phyloP scores from a whole-genome alignment of 2,113 vertebrate genomes.

The Etheostoma cragini region DNA sequence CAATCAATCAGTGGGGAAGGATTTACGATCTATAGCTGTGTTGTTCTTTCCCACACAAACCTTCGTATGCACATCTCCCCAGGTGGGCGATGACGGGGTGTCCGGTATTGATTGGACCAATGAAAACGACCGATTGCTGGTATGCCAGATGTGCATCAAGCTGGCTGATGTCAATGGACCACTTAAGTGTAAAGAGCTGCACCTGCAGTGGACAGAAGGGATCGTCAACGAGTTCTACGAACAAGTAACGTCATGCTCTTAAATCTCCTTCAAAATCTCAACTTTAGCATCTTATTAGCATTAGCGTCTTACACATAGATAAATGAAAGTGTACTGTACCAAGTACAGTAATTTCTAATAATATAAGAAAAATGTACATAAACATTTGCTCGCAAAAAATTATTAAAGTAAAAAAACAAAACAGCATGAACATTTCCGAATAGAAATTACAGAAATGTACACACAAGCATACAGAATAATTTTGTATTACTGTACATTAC shows the following conservation, averaged over 20 bases:
- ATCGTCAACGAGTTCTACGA: slow-evolving; percentile 99
- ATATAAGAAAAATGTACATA: too few species aligned
- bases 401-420: too few species aligned
- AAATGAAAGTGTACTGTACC: neutral
- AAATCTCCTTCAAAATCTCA: neutral
- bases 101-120: slow-evolving; percentile 96
- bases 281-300: neutral
- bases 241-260: slow-evolving; percentile 83
- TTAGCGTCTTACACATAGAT: neutral
- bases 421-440: too few species aligned
- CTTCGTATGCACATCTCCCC: neutral
- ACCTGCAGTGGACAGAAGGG: slow-evolving; percentile 97
- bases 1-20: neutral
- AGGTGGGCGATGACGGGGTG: slow-evolving; percentile 94
- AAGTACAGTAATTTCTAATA: neutral
- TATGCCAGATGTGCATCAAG: slow-evolving; percentile 99
- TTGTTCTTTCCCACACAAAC: neutral
- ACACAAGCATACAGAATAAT: too few species aligned
- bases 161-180: slow-evolving; percentile 97
- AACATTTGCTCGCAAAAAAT: too few species aligned
- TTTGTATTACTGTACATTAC: too few species aligned
- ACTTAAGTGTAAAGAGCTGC: slow-evolving; percentile 94
- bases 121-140: slow-evolving; percentile 95
- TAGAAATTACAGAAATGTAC: neutral
- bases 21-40: slow-evolving; percentile 6